A percentile compares a stretch with the other conserved stretches of the same genome.
phyloP scores from a whole-genome alignment of 2,113 vertebrate genomes.

The Pachypanchax playfairii region DNA sequence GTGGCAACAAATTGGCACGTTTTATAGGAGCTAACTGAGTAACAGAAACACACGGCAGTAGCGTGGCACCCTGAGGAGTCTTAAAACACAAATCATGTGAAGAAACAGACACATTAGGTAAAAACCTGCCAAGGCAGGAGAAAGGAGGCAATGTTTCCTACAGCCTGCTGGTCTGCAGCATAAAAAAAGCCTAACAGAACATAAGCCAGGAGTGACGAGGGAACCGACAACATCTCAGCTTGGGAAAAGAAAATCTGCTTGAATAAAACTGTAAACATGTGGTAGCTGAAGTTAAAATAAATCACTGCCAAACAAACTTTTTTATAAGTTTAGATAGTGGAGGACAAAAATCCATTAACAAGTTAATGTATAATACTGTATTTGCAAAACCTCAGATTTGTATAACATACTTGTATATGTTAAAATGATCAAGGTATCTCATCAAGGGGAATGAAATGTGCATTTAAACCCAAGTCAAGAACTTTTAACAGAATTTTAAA shows the following conservation, averaged over 20 bases:
- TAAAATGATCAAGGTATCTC: background rate
- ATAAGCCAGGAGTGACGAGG: background rate
- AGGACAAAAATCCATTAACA: too few species aligned
- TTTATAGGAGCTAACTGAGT: conserved; percentile 35
- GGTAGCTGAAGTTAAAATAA: background rate
- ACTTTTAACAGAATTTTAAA: too few species aligned
- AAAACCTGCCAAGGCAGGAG: conserved; percentile 30
- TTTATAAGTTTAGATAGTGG: background rate
- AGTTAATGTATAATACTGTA: too few species aligned
- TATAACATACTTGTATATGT: too few species aligned
- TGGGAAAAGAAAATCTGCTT: background rate
- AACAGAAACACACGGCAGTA: conserved; percentile 43
- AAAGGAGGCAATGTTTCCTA: conserved; percentile 46
- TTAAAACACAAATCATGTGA: conserved; percentile 49
- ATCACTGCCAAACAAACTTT: background rate
- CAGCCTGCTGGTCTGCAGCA: conserved; percentile 35
- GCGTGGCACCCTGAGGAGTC: conserved; percentile 32
- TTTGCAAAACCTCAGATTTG: too few species aligned
- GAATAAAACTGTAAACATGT: conserved; percentile 6
- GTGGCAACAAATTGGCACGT: conserved; percentile 48
- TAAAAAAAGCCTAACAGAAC: background rate
- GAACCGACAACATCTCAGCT: background rate
- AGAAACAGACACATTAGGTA: conserved; percentile 53
- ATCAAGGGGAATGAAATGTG: too few species aligned
- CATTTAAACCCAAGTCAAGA: background rate